A percentile compares a stretch with the other conserved stretches of the same genome.
Conservation (phyloP, 2,113 vertebrate species). For the Pipa parva region DNA sequence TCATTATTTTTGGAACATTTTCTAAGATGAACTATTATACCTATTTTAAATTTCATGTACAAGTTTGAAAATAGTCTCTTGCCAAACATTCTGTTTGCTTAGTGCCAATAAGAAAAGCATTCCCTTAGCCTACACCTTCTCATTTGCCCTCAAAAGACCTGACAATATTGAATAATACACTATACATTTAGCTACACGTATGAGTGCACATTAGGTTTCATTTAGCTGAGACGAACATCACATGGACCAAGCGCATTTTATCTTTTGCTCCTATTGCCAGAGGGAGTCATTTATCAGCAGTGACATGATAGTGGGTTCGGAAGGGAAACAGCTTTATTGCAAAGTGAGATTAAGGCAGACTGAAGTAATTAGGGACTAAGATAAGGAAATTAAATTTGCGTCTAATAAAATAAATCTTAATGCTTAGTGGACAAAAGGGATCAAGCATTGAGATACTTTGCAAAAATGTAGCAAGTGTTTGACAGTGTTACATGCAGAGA, state of each 20-base stretch:
- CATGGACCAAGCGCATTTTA: constrained; percentile 40
- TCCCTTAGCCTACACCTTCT: not conserved
- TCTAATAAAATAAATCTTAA: constrained; percentile 61
- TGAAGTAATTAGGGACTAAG: constrained; percentile 62
- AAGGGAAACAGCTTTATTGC: constrained; percentile 63
- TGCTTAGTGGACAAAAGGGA: constrained; percentile 59
- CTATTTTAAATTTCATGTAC: too few species aligned
- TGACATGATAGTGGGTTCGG: constrained; percentile 54
- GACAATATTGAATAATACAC: constrained; percentile 38
- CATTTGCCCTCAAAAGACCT: constrained; percentile 20
- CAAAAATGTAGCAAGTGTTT: constrained; percentile 34
- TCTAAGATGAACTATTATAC: too few species aligned
- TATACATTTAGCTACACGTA: constrained; percentile 37
- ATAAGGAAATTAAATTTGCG: constrained; percentile 60
- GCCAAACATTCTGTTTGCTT: too few species aligned
- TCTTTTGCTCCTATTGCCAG: constrained; percentile 50
- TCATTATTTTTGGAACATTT: too few species aligned
- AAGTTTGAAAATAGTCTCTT: too few species aligned
- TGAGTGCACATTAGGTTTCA: constrained; percentile 40
- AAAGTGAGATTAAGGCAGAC: constrained; percentile 59
- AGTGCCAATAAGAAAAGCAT: not conserved
- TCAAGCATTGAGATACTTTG: constrained; percentile 45
- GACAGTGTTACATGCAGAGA: constrained; percentile 36
- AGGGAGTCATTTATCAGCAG: constrained; percentile 57
- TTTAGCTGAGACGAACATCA: constrained; percentile 35